Conservation (phyloP, 2,113 vertebrate species). For the Callionymus lyra region DNA sequence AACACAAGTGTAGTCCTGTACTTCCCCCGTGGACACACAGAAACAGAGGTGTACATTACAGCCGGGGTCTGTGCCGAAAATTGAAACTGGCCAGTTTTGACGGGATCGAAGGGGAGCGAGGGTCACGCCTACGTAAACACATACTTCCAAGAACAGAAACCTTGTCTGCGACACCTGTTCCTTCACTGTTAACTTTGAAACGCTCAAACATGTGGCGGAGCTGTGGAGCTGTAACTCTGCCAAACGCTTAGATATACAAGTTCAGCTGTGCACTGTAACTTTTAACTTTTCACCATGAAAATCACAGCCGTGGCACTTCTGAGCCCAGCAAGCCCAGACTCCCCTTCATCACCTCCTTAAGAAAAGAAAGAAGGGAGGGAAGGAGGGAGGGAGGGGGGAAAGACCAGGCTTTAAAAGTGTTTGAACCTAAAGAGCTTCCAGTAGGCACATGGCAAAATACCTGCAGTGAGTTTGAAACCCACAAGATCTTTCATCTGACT, state of each 20-base stretch:
- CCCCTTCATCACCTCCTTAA: slow-evolving; percentile 47
- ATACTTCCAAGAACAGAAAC: slow-evolving; percentile 42
- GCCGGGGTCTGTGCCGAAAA: slow-evolving; percentile 20
- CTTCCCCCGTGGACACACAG: slow-evolving; percentile 13
- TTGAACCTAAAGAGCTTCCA: slow-evolving; percentile 34
- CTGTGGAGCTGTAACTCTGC: slow-evolving; percentile 45
- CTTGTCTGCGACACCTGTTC: slow-evolving; percentile 62
- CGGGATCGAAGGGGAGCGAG: slow-evolving; percentile 38
- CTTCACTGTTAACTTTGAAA: slow-evolving; percentile 50
- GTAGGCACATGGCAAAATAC: slow-evolving; percentile 49
- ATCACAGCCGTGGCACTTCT: slow-evolving; percentile 37
- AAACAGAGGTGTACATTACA: slow-evolving; percentile 50
- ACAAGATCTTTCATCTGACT: slow-evolving; percentile 44
- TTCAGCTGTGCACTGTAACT: slow-evolving; percentile 59
- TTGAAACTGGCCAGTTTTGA: slow-evolving; percentile 35
- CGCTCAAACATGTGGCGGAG: slow-evolving; percentile 60
- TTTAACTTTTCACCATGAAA: slow-evolving; percentile 53
- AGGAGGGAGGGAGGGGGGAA: neutral
- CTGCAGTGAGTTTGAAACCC: slow-evolving; percentile 48
- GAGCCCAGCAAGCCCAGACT: slow-evolving; percentile 33
- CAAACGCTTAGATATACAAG: slow-evolving; percentile 52
- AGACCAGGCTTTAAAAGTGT: neutral
- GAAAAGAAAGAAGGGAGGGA: slow-evolving; percentile 15
- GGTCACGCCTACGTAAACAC: slow-evolving; percentile 13
- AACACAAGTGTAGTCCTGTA: slow-evolving; percentile 47